Evolutionary conservation across 2,797 vertebrate species (phyloP).

Genomic region (Vespertilio murinus): DNA sequence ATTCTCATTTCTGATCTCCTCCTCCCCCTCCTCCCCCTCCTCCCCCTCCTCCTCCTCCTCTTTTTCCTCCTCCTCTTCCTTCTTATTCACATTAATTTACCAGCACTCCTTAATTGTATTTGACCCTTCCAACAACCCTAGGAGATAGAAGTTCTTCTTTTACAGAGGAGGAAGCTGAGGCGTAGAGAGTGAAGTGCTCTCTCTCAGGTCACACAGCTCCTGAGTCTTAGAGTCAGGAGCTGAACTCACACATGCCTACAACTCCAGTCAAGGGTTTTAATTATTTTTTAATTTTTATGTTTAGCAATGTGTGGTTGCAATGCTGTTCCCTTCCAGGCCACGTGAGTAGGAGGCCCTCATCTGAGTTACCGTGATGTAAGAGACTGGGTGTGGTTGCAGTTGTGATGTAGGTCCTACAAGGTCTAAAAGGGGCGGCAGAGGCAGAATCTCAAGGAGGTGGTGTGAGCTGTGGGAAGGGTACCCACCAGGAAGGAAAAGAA

Average conservation of each 20-base stretch:
- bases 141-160: background rate
- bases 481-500: background rate
- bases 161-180: background rate
- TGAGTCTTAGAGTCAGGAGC: background rate
- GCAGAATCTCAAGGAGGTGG: background rate
- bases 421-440: background rate
- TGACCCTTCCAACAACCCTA: background rate
- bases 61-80: background rate
- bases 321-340: background rate
- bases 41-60: no score
- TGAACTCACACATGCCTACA: background rate
- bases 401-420: background rate
- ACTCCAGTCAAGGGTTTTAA: background rate
- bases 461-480: background rate
- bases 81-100: background rate
- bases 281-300: background rate
- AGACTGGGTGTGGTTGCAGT: background rate
- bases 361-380: accelerated
- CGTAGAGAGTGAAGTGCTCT: background rate
- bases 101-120: background rate
- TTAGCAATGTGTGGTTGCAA: background rate
- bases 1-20: no score
- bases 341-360: background rate
- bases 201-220: background rate
- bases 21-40: no score